phyloP scores from a whole-genome alignment of 1,140 invertebrate species.

The Danaus plexippus region DNA sequence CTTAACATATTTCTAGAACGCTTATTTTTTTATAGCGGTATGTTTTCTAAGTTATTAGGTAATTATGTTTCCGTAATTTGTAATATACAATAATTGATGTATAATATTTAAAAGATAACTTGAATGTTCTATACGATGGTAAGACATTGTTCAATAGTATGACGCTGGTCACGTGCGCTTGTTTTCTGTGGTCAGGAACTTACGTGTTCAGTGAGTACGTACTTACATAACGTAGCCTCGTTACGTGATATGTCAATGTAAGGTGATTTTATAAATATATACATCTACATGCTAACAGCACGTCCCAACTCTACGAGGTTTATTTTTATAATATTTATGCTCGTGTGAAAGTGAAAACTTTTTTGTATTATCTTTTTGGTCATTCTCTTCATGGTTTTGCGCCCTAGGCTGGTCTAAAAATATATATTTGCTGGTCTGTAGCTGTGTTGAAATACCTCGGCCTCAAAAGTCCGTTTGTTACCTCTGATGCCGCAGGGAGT shows the following conservation, averaged over 20 bases:
- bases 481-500: constrained; percentile 15
- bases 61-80: no score
- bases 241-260: constrained; percentile 11
- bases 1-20: no score
- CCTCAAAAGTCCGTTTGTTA: constrained; percentile 19
- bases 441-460: constrained; percentile 14
- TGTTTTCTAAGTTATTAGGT: no score
- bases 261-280: background rate
- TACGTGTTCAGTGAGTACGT: constrained; percentile 26
- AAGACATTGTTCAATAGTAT: constrained; percentile 8
- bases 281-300: no score
- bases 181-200: constrained; percentile 44
- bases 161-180: constrained; percentile 35
- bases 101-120: no score
- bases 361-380: no score
- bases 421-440: background rate
- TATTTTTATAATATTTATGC: no score
- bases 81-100: no score
- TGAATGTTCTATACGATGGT: background rate
- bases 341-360: no score
- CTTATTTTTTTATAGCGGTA: no score
- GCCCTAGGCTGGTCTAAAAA: background rate
- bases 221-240: constrained; percentile 33
- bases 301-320: no score
- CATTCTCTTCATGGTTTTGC: no score